phyloP scores from a whole-genome alignment of 2,888 invertebrate species.

The Drosophila falleni region DNA sequence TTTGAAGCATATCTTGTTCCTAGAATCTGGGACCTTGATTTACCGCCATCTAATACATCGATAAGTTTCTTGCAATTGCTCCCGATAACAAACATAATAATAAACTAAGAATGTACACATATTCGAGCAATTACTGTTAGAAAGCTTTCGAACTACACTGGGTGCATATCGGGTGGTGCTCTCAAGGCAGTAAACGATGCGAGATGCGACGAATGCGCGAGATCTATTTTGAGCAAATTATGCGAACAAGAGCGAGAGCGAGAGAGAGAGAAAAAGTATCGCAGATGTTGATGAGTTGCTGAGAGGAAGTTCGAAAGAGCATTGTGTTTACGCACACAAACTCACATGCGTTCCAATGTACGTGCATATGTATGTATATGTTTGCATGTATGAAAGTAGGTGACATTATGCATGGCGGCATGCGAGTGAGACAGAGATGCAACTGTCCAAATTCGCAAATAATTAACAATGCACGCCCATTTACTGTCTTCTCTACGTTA shows the following conservation, averaged over 20 bases:
- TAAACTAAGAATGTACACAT: neutral
- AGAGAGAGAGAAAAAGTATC: neutral
- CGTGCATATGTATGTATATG: conserved; percentile 13
- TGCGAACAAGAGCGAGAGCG: conserved; percentile 43
- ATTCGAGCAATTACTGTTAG: conserved; percentile 8
- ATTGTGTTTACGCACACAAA: conserved; percentile 2
- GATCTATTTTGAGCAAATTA: conserved; percentile 64
- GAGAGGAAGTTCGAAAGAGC: conserved; percentile 2
- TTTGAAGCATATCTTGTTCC: no score
- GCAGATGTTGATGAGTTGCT: conserved; percentile 11
- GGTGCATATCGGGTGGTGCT: conserved; percentile 32
- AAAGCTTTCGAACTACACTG: conserved; percentile 22
- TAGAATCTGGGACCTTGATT: no score
- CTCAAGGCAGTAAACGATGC: conserved; percentile 10
- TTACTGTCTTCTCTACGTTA: conserved; percentile 11
- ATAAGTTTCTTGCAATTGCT: neutral
- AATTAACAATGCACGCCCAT: conserved; percentile 34
- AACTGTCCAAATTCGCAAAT: conserved; percentile 48
- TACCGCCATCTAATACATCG: neutral
- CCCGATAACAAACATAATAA: conserved; percentile 14
- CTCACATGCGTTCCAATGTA: neutral
- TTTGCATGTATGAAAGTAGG: conserved; percentile 40
- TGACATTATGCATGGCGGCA: conserved; percentile 59
- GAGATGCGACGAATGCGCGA: conserved; percentile 21
- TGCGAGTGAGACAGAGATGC: conserved; percentile 36